Conservation (phyloP, 2,797 vertebrate genomes). For the Chelonia mydas region DNA sequence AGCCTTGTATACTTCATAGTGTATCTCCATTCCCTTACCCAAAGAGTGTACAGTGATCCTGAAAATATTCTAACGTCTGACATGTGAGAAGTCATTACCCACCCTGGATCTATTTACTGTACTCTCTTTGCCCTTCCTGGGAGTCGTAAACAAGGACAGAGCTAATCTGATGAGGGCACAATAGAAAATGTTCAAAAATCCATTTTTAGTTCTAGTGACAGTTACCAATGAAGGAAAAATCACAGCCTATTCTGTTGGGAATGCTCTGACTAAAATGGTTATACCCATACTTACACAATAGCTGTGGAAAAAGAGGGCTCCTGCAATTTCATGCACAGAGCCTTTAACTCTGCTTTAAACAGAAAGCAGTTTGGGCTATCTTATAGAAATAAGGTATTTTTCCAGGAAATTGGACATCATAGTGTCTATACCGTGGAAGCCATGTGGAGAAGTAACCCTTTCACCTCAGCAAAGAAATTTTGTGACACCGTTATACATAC, state of each 20-base stretch:
- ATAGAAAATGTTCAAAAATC: not conserved
- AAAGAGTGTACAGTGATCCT: not conserved
- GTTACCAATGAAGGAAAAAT: not conserved
- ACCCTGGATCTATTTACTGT: not conserved
- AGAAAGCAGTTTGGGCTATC: not conserved
- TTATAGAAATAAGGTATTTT: not conserved
- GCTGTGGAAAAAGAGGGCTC: not conserved
- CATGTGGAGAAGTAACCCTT: not conserved
- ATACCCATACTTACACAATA: not conserved
- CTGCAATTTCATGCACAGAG: not conserved
- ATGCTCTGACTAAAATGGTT: rapidly evolving
- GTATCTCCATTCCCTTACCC: not conserved
- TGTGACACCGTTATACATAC: not conserved
- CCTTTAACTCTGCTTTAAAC: not conserved
- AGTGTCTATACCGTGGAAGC: rapidly evolving
- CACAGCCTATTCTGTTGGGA: not conserved
- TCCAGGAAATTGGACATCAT: rapidly evolving
- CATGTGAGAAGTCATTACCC: not conserved
- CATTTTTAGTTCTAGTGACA: not conserved
- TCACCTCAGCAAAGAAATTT: not conserved
- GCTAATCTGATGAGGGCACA: not conserved
- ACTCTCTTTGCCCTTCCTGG: not conserved
- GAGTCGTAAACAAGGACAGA: not conserved
- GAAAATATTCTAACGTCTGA: not conserved
- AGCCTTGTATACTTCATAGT: not conserved